A percentile compares a stretch with the other conserved stretches of the same genome.
phyloP scores from a whole-genome alignment of 2,888 invertebrate species.

The Synergus japonicus region DNA sequence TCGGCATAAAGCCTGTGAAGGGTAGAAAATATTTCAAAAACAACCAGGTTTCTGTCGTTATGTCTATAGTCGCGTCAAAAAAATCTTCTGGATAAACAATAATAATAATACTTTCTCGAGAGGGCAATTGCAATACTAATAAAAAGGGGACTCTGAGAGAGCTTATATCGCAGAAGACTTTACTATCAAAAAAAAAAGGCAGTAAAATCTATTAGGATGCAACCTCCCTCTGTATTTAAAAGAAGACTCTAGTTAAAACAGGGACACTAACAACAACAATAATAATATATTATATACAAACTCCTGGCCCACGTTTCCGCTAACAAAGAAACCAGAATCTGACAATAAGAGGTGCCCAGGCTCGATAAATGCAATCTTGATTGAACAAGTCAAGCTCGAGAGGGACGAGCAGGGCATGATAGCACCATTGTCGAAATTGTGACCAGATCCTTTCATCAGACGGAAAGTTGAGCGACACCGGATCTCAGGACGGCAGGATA shows the following conservation, averaged over 20 bases:
- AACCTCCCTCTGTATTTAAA: not conserved
- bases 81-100: conserved; percentile 50
- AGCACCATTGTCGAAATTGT: conserved; percentile 37
- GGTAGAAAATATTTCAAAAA: conserved; percentile 1
- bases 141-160: not conserved
- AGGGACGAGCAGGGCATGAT: conserved; percentile 16
- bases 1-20: not conserved
- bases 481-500: conserved; percentile 73
- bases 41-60: not conserved
- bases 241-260: not conserved
- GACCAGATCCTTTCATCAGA: conserved; percentile 6
- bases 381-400: conserved; percentile 35
- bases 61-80: conserved; percentile 6
- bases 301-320: conserved; percentile 13
- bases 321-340: conserved; percentile 45
- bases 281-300: conserved; percentile 7
- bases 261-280: not conserved
- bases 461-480: conserved; percentile 42
- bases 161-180: not conserved
- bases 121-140: conserved; percentile 32
- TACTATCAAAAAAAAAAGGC: not conserved
- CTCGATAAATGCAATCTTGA: conserved; percentile 41
- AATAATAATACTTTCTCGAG: conserved; percentile 63
- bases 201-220: not conserved
- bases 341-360: conserved; percentile 44